Percentiles rank a stretch among this genome's conserved stretches.
Conservation (phyloP, 1,140 invertebrate species). For the Calosoma granatense region DNA sequence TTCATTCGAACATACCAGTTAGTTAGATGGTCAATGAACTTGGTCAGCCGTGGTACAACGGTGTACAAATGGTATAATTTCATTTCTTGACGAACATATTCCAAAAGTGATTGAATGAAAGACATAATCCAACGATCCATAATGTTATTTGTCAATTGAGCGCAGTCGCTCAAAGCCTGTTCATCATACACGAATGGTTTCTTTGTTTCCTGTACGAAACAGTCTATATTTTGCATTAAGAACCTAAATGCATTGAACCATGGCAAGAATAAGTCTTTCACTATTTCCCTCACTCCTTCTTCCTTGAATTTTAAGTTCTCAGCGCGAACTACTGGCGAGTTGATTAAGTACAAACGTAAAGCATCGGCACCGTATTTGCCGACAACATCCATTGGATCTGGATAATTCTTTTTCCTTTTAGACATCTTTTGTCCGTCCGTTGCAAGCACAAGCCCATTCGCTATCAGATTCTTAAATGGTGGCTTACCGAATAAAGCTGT, state of each 20-base stretch:
- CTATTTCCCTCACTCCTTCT: constrained; percentile 85
- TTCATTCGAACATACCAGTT: constrained; percentile 99
- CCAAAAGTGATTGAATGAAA: constrained; percentile 85
- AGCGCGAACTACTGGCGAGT: constrained; percentile 95
- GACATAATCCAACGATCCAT: constrained; percentile 98
- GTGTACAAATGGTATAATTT: constrained; percentile 88
- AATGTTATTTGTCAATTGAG: constrained; percentile 52
- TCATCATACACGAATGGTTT: constrained; percentile 53
- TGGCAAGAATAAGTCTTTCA: constrained; percentile 96
- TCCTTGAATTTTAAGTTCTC: constrained; percentile 96
- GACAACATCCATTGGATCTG: constrained; percentile 88
- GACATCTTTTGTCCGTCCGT: constrained; percentile 99
- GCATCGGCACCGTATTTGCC: constrained; percentile 96
- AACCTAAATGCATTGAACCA: constrained; percentile 99
- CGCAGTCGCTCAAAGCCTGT: constrained; percentile 36
- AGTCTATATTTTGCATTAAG: constrained; percentile 84
- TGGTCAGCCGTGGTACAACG: constrained; percentile 85
- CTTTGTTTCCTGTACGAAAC: constrained; percentile 63
- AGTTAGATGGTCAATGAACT: constrained; percentile 95
- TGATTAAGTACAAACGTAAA: constrained; percentile 90
- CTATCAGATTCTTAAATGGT: constrained; percentile 96
- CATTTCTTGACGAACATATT: constrained; percentile 91
- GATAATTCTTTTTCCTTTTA: constrained; percentile 98
- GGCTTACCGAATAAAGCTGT: constrained; percentile 94
- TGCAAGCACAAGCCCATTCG: constrained; percentile 90